phyloP scores from a whole-genome alignment of 2,113 vertebrate genomes.

The Melanerpes aurifrons region DNA sequence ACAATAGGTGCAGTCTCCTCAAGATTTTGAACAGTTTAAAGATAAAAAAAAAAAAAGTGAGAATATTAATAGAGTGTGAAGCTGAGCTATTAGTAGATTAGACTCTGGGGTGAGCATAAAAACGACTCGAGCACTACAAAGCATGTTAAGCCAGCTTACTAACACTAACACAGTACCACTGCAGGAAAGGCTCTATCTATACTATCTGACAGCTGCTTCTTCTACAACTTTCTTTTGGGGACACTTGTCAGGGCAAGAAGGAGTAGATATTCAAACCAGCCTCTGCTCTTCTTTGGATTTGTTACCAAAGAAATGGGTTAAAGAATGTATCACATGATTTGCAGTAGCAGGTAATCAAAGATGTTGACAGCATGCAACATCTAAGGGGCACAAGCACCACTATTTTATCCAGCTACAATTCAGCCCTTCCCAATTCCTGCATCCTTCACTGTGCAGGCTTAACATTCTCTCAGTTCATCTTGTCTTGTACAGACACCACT shows the following conservation, averaged over 20 bases:
- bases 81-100: conserved; percentile 61
- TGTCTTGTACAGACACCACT: not conserved
- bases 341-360: not conserved
- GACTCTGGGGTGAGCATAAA: conserved; percentile 33
- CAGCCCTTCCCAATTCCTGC: not conserved
- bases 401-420: not conserved
- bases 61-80: conserved; percentile 65
- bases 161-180: not conserved
- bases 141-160: not conserved
- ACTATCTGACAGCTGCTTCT: not conserved
- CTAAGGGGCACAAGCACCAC: not conserved
- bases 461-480: not conserved
- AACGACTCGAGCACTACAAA: not conserved
- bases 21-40: conserved; percentile 37
- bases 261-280: not conserved
- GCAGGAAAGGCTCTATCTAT: not conserved
- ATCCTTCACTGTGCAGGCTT: not conserved
- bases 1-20: conserved; percentile 24
- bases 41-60: not conserved
- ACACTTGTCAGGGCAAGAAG: not conserved
- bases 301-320: not conserved
- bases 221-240: not conserved
- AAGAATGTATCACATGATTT: not conserved
- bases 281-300: not conserved
- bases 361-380: not conserved